These are phyloP conservation scores for Pseudococcus jackbeardsleyi DNA, from an alignment of 2,888 invertebrate genomes.

Conservation along the genomic window DNA sequence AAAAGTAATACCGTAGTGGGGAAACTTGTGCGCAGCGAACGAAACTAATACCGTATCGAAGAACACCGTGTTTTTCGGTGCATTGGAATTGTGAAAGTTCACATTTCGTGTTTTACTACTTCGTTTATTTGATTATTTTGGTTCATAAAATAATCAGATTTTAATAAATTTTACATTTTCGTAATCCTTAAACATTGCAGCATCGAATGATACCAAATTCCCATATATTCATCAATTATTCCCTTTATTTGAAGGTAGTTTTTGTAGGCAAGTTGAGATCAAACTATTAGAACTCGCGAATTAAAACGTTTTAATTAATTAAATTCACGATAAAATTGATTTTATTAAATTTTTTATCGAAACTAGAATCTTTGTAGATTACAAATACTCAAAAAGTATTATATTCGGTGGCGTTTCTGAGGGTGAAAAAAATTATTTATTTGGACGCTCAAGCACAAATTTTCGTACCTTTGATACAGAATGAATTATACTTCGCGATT, in stretches of 20 bases:
- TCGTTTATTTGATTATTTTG: conserved; percentile 30
- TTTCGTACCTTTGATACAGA: not conserved
- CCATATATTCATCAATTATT: not conserved
- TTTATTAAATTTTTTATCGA: not conserved
- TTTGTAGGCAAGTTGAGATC: not conserved
- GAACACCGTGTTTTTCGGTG: not conserved
- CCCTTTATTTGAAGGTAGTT: not conserved
- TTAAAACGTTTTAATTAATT: conserved; percentile 41
- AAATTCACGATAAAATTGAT: conserved; percentile 3
- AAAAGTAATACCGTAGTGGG: conserved; percentile 26
- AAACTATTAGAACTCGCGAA: not conserved
- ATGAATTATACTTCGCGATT: not conserved
- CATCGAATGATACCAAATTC: not conserved
- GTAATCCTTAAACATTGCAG: not conserved
- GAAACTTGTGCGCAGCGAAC: not conserved
- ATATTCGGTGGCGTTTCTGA: not conserved
- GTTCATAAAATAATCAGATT: not conserved
- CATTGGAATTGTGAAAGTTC: conserved; percentile 36
- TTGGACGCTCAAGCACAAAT: conserved; percentile 34
- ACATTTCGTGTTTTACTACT: conserved; percentile 50
- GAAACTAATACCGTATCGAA: conserved; percentile 48
- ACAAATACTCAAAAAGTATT: not conserved
- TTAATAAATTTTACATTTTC: not conserved
- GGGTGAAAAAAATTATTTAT: conserved; percentile 17
- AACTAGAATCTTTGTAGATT: not conserved